Evolutionary conservation across 1,140 invertebrate genomes (phyloP).

Genomic region (Drosophila malerkotliana): DNA sequence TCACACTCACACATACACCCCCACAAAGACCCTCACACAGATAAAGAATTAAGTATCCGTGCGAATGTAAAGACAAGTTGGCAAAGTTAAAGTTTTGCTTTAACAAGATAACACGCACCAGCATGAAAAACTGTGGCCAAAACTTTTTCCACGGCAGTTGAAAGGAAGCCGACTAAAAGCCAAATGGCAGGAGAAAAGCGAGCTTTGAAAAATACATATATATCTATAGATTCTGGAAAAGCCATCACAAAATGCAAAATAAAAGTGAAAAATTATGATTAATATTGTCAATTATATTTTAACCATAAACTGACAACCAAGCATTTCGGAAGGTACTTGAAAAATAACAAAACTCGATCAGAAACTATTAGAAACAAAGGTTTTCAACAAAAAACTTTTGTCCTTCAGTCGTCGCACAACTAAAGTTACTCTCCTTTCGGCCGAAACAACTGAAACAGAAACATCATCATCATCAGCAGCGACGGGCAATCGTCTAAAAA

Average conservation of each 20-base stretch:
- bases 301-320: neutral
- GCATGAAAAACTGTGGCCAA: constrained; percentile 79
- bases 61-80: constrained; percentile 74
- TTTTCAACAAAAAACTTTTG: constrained; percentile 24
- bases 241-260: neutral
- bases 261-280: neutral
- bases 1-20: constrained; percentile 15
- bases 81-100: constrained; percentile 80
- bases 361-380: constrained; percentile 55
- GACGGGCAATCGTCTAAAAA: constrained; percentile 34
- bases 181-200: constrained; percentile 21
- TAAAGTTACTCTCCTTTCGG: constrained; percentile 36
- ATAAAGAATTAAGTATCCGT: constrained; percentile 54
- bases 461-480: constrained; percentile 42
- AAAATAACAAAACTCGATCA: constrained; percentile 71
- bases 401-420: constrained; percentile 35
- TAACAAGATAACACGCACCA: constrained; percentile 82
- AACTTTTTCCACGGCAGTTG: constrained; percentile 60
- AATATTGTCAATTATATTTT: constrained; percentile 20
- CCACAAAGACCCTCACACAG: constrained; percentile 7
- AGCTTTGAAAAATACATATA: neutral
- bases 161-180: constrained; percentile 13
- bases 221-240: constrained; percentile 5
- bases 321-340: neutral
- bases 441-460: constrained; percentile 38